These are phyloP conservation scores for Lathronympha strigana DNA, from an alignment of 2,888 invertebrate species.

Conservation along the genomic window DNA sequence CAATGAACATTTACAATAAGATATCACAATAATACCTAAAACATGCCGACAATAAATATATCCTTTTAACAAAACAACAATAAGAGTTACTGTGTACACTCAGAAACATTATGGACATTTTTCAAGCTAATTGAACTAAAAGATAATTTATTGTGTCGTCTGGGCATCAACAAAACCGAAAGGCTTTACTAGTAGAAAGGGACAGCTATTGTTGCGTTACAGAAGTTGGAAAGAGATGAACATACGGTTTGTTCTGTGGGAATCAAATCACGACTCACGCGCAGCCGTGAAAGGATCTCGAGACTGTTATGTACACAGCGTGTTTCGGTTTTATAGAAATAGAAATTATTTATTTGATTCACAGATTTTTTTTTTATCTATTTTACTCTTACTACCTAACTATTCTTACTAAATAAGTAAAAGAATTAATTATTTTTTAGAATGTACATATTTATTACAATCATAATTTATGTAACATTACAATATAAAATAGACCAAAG, in stretches of 20 bases:
- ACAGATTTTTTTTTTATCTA: no score
- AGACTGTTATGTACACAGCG: conserved; percentile 60
- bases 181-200: conserved; percentile 45
- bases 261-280: conserved; percentile 82
- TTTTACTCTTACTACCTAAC: no score
- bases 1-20: conserved; percentile 12
- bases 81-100: conserved; percentile 26
- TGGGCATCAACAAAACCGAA: conserved; percentile 48
- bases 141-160: conserved; percentile 53
- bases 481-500: no score
- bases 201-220: conserved; percentile 29
- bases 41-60: not conserved
- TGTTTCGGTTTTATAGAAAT: conserved; percentile 46
- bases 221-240: conserved; percentile 53
- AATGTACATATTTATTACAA: no score
- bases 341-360: not conserved
- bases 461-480: no score
- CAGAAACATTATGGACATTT: conserved; percentile 45
- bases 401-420: no score
- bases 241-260: conserved; percentile 69
- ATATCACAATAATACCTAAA: conserved; percentile 5
- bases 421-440: no score
- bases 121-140: conserved; percentile 52
- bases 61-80: conserved; percentile 9
- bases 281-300: conserved; percentile 73